Percentiles rank a stretch among this genome's conserved stretches.
phyloP scores from a whole-genome alignment of 2,797 vertebrate species.

The Acipenser ruthenus region DNA sequence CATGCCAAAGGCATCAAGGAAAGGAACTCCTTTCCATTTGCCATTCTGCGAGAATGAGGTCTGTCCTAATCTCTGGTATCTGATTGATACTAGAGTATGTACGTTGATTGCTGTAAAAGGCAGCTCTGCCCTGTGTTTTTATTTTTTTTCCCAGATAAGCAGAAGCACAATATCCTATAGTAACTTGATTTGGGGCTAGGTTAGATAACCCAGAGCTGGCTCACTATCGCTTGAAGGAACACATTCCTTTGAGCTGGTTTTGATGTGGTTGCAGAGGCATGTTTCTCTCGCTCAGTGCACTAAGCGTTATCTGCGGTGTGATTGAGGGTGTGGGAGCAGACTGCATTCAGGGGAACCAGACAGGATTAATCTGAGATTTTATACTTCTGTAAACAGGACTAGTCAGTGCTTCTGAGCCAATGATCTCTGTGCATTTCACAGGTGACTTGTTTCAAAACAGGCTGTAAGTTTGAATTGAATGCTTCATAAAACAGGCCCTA shows the following conservation, averaged over 20 bases:
- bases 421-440: background rate
- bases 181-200: no score
- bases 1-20: conserved; percentile 1
- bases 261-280: no score
- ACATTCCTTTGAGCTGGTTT: no score
- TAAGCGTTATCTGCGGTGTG: no score
- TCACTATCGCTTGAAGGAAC: no score
- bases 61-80: background rate
- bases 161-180: no score
- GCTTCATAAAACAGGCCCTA: no score
- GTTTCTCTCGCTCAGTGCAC: no score
- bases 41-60: no score
- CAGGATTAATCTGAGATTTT: conserved; percentile 54
- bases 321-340: conserved; percentile 35
- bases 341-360: conserved; percentile 55
- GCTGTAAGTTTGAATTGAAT: no score
- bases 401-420: background rate
- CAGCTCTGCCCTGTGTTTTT: no score
- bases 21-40: conserved; percentile 8
- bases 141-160: conserved; percentile 4
- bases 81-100: background rate
- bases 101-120: background rate
- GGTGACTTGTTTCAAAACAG: background rate
- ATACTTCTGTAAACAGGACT: conserved; percentile 45
- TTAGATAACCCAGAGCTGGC: no score